These are phyloP conservation scores for Carapus acus DNA, from an alignment of 2,797 vertebrate species.

Conservation along the genomic window DNA sequence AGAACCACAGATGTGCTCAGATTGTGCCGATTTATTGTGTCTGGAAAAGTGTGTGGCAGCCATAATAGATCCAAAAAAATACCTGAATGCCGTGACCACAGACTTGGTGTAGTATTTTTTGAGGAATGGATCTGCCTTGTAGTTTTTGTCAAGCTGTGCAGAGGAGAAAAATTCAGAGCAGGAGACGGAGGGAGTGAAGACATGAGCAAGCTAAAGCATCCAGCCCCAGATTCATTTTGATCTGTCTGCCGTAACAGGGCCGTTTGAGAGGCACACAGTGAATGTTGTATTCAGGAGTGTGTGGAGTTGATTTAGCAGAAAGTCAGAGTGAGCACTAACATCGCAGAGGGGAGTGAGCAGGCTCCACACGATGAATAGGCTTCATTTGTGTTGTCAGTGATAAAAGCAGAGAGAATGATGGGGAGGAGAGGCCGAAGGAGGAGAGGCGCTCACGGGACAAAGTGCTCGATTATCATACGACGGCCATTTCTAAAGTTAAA, in stretches of 20 bases:
- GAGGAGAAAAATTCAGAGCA: slow-evolving; percentile 22
- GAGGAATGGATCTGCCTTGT: slow-evolving; percentile 60
- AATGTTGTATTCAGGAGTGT: neutral
- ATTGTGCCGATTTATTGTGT: too few species aligned
- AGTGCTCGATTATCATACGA: slow-evolving; percentile 13
- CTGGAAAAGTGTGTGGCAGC: too few species aligned
- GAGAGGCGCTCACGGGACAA: slow-evolving; percentile 1
- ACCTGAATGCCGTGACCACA: slow-evolving; percentile 75
- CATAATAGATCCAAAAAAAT: neutral
- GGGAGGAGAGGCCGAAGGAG: neutral
- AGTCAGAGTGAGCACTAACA: neutral
- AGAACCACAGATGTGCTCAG: neutral
- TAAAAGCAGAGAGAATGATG: slow-evolving; percentile 10
- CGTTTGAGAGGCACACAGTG: neutral
- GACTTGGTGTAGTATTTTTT: slow-evolving; percentile 63
- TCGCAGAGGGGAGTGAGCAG: neutral
- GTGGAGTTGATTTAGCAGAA: neutral
- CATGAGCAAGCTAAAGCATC: slow-evolving; percentile 18
- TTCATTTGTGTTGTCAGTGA: slow-evolving; percentile 5
- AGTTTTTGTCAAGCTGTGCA: slow-evolving; percentile 61
- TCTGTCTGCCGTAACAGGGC: too few species aligned
- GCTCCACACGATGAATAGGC: slow-evolving; percentile 1
- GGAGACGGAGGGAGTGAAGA: neutral
- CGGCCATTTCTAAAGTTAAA: slow-evolving; percentile 7
- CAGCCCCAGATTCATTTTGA: neutral